These are phyloP conservation scores for Arremon brunneinucha DNA, from an alignment of 2,797 vertebrate genomes.

Conservation along the genomic window DNA sequence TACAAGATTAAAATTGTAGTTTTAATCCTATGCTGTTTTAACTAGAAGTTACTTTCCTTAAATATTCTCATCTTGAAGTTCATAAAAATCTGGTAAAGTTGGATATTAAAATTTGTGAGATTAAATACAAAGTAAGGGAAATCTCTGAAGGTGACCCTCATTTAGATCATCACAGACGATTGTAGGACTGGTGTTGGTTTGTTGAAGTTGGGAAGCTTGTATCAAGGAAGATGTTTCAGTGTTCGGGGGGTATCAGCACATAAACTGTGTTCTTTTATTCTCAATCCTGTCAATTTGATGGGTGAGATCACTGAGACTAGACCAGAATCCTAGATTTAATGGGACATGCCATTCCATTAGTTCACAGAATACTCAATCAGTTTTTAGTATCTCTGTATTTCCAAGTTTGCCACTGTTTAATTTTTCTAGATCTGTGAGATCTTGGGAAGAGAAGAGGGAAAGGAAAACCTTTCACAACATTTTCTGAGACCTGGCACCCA, in stretches of 20 bases:
- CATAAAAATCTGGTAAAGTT: not conserved
- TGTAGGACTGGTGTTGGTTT: not conserved
- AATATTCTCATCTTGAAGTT: not conserved
- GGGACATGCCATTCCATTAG: not conserved
- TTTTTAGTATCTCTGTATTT: not conserved
- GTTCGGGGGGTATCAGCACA: not conserved
- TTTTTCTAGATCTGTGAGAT: not conserved
- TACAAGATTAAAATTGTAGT: not conserved
- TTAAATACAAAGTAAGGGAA: not conserved
- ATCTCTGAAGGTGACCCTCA: not conserved
- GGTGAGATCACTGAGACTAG: not conserved
- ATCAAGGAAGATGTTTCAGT: not conserved
- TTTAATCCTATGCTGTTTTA: not conserved
- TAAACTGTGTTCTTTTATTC: not conserved
- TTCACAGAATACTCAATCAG: not conserved
- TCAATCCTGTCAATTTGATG: not conserved
- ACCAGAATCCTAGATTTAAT: not conserved
- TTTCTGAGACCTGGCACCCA: not conserved
- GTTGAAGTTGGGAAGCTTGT: not conserved
- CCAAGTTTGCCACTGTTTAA: not conserved
- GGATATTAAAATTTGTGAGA: not conserved
- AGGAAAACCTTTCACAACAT: not conserved
- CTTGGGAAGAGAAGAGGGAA: not conserved
- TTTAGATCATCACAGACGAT: not conserved
- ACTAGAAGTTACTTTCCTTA: not conserved